Evolutionary conservation across 2,888 invertebrate genomes (phyloP).

Genomic region (Aleiodes alternator): DNA sequence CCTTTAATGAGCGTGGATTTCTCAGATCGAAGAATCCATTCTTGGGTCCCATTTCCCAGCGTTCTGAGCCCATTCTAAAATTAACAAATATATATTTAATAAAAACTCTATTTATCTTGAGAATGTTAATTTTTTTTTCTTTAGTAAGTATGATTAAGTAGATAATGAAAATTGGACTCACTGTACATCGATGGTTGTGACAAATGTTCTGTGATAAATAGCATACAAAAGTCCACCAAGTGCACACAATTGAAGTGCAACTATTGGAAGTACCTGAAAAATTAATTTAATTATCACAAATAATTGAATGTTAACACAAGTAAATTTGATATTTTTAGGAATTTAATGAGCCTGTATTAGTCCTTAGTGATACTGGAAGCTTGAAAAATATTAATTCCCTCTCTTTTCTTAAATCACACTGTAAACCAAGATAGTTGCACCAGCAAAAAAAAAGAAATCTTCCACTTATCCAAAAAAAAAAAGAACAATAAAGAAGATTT

Average conservation of each 20-base stretch:
- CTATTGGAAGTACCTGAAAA: constrained; percentile 69
- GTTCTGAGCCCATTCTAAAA: constrained; percentile 52
- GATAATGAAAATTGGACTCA: constrained; percentile 59
- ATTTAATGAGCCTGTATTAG: constrained; percentile 23
- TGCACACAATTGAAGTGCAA: constrained; percentile 53
- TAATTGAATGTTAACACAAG: neutral
- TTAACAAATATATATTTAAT: constrained; percentile 38
- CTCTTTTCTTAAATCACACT: neutral
- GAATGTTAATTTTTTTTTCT: neutral
- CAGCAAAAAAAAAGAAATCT: neutral
- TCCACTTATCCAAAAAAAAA: neutral
- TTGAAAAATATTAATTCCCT: neutral
- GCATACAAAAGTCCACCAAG: constrained; percentile 58
- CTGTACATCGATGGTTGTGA: constrained; percentile 71
- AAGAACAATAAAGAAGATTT: neutral
- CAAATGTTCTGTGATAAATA: constrained; percentile 61
- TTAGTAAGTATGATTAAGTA: neutral
- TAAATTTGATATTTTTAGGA: neutral
- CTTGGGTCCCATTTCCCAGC: constrained; percentile 65
- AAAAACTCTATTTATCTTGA: constrained; percentile 1
- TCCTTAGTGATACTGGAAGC: constrained; percentile 11
- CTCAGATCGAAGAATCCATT: constrained; percentile 71
- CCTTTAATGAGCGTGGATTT: constrained; percentile 74
- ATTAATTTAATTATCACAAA: constrained; percentile 42
- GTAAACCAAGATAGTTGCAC: constrained; percentile 27